phyloP scores from a whole-genome alignment of 1,140 invertebrate genomes.

The Macrobrachium rosenbergii region DNA sequence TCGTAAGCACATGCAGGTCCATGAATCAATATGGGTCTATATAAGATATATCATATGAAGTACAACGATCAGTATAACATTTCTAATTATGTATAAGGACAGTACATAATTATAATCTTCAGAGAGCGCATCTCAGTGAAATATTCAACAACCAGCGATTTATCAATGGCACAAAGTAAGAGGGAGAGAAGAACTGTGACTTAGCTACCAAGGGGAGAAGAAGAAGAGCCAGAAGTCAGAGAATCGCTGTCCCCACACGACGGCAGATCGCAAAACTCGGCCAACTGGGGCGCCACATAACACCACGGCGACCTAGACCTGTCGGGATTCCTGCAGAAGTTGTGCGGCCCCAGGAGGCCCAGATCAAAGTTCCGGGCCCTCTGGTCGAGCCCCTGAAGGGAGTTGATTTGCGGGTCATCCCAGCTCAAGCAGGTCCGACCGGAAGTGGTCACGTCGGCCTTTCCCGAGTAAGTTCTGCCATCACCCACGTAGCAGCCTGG shows the following conservation, averaged over 20 bases:
- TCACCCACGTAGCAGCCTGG: constrained; percentile 52
- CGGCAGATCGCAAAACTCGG: constrained; percentile 71
- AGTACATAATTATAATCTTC: too few relatives aligned
- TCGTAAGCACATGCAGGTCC: too few relatives aligned
- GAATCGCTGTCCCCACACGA: constrained; percentile 26
- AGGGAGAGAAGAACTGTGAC: not conserved
- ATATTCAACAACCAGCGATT: too few relatives aligned
- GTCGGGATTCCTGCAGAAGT: constrained; percentile 75
- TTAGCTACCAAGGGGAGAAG: not conserved
- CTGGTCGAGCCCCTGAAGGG: constrained; percentile 4
- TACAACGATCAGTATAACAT: too few relatives aligned
- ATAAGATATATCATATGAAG: too few relatives aligned
- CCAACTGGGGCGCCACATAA: constrained; percentile 70
- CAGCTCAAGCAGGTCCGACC: constrained; percentile 48
- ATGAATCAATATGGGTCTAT: too few relatives aligned
- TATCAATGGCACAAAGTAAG: too few relatives aligned
- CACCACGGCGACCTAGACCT: constrained; percentile 74
- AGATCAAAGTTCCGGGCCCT: constrained; percentile 49
- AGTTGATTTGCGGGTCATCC: constrained; percentile 56
- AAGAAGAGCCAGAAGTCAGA: not conserved
- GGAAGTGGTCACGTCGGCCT: constrained; percentile 30
- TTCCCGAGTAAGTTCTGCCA: constrained; percentile 35
- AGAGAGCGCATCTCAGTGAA: too few relatives aligned
- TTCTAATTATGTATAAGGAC: too few relatives aligned
- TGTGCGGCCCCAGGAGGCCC: constrained; percentile 69